phyloP scores from a whole-genome alignment of 2,113 vertebrate genomes.

The Malurus melanocephalus region DNA sequence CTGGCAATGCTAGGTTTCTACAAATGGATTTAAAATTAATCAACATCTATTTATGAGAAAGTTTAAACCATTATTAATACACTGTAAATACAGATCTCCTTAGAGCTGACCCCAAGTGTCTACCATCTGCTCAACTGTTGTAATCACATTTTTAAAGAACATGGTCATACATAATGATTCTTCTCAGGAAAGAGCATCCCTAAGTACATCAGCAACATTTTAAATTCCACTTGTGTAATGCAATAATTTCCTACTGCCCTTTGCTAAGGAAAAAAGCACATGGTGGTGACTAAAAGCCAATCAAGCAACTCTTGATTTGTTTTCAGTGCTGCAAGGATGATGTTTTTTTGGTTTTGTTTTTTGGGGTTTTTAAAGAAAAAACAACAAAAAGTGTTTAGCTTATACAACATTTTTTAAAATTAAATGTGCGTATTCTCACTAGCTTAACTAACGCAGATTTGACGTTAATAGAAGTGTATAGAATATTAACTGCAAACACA shows the following conservation, averaged over 20 bases:
- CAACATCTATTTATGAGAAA: constrained; percentile 83
- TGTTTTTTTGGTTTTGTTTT: background rate
- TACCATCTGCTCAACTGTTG: constrained; percentile 71
- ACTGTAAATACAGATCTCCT: constrained; percentile 78
- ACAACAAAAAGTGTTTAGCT: background rate
- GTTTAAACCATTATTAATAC: constrained; percentile 84
- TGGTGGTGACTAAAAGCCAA: constrained; percentile 11
- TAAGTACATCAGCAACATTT: constrained; percentile 57
- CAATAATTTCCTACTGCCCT: constrained; percentile 46
- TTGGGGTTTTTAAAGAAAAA: background rate
- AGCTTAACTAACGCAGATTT: background rate
- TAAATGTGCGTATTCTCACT: background rate
- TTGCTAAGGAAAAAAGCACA: constrained; percentile 51
- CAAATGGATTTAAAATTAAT: constrained; percentile 84
- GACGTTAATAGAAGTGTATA: background rate
- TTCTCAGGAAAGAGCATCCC: constrained; percentile 56
- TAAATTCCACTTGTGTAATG: constrained; percentile 64
- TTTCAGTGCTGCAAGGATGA: background rate
- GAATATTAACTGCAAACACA: background rate
- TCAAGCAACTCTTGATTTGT: background rate
- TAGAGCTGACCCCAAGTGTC: constrained; percentile 62
- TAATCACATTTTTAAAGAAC: constrained; percentile 73
- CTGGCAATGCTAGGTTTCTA: constrained; percentile 72
- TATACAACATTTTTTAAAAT: background rate
- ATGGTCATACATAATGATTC: constrained; percentile 62